Base-by-base conservation (phyloP, 2,113 vertebrate genomes). In the Paramisgurnus dabryanus region DNA sequence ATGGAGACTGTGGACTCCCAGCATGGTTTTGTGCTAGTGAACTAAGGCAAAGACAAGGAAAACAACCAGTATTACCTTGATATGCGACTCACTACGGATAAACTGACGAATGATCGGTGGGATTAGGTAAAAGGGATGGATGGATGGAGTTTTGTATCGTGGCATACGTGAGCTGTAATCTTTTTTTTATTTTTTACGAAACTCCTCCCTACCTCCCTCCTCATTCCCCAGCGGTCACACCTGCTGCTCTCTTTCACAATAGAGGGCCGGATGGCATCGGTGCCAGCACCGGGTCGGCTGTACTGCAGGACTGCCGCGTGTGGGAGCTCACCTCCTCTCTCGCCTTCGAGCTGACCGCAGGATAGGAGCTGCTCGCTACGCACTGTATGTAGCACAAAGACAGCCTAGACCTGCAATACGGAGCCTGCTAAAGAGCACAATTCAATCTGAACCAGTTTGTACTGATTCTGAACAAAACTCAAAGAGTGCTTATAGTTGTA, bases 1-100 rank as follows among this genome's bases (percentile, higher is more conserved):
- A 96, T 98, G 95, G 98, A 99, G 88, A 96, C 96, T 0, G 96
- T 98, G 82, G 98, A 99, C 89, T 95, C 96, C 0, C 97, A 98
- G 90, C 96, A 97, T 61, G 98, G 97, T 58, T 99, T 95, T 0
- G 97, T 99, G 82, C 89, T 99, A 90, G 98, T 99, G 57, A 99
- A 97, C 86, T 99, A 92, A 89, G 3, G 67, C 22, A 49, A n/a
- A 71, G 5, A 5, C 45, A 1, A 72, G 27, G 12, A 34, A 27
- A 13, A 75, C 67, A 85, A 82, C 83, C 88, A 88, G 91, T 90
- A 83, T 91, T 86, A 90, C 85, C 88, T 85, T 85, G 83, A 81
- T 88, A 34, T 3, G 80, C 83, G 89, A 82, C 83, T 87, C 63
- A 66, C 65, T 55, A 80, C 49, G 47, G 34, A 66, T 2, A 34